Evolutionary conservation across 2,888 invertebrate genomes (phyloP).

Genomic region (Caenorhabditis virilis): DNA sequence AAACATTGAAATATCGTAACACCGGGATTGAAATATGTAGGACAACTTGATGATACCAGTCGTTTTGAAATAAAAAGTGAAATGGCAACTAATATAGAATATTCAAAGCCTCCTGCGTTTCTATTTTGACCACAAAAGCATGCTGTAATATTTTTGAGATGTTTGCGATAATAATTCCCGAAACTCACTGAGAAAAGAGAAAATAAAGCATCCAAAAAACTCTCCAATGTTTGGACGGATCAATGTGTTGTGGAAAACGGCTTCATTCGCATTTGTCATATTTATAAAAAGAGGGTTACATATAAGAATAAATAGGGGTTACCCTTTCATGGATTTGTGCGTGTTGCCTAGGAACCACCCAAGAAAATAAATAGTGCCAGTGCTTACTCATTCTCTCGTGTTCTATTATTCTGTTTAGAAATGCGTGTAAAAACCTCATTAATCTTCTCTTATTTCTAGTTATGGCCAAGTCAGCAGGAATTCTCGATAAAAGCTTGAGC

Average conservation of each 20-base stretch:
- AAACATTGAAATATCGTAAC: conserved; percentile 15
- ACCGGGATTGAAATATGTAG: conserved; percentile 32
- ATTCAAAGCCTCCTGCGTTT: neutral
- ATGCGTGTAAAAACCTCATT: no score
- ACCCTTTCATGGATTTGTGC: conserved; percentile 3
- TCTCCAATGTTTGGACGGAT: conserved; percentile 33
- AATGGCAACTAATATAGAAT: conserved; percentile 17
- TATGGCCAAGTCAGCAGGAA: conserved; percentile 57
- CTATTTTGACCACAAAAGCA: conserved; percentile 18
- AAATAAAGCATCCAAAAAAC: conserved; percentile 17
- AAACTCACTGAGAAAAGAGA: conserved; percentile 23
- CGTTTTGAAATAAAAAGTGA: conserved; percentile 21
- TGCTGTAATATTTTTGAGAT: conserved; percentile 10
- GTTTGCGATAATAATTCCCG: neutral
- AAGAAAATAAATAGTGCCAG: no score
- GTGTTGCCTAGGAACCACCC: conserved; percentile 4
- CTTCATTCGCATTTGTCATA: neutral
- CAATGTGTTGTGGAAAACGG: conserved; percentile 16
- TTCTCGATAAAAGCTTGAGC: conserved; percentile 66
- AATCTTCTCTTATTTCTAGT: neutral
- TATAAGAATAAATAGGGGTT: no score
- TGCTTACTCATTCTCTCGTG: no score
- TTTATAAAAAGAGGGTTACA: neutral
- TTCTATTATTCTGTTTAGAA: no score
- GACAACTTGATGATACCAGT: conserved; percentile 8